phyloP scores from a whole-genome alignment of 2,888 invertebrate genomes.

The Aelia acuminata region DNA sequence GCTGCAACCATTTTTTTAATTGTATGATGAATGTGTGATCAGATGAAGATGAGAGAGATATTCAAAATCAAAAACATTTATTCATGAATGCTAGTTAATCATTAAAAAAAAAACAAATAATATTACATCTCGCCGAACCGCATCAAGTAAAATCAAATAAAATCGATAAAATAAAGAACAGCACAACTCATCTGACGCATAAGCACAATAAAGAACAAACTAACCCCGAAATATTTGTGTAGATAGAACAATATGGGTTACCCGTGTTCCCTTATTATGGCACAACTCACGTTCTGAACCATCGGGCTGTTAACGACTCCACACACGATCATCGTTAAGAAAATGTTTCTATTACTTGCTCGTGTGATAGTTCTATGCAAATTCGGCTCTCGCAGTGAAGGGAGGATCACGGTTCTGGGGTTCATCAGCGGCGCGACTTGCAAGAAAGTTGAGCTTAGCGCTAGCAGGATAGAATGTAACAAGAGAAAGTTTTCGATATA shows the following conservation, averaged over 20 bases:
- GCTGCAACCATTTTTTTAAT: no score
- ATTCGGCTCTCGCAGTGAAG: slow-evolving; percentile 1
- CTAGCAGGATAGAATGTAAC: neutral
- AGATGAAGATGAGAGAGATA: no score
- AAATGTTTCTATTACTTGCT: slow-evolving; percentile 48
- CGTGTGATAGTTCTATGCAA: slow-evolving; percentile 29
- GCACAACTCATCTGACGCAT: neutral
- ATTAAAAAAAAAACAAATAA: no score
- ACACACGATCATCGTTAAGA: slow-evolving; percentile 33
- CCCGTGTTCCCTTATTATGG: neutral
- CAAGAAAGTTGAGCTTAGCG: neutral
- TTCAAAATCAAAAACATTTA: no score
- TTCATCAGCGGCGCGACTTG: neutral
- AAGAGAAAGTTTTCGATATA: neutral
- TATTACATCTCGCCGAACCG: no score
- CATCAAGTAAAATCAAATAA: no score
- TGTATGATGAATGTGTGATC: no score
- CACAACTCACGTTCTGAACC: neutral
- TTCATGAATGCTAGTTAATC: no score
- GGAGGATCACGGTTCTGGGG: slow-evolving; percentile 15
- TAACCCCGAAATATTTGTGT: no score
- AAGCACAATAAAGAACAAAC: neutral
- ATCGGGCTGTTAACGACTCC: neutral
- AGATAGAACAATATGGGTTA: neutral
- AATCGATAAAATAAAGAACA: neutral